These are phyloP conservation scores for Eristalinus aeneus DNA, from an alignment of 2,888 invertebrate species.

Conservation along the genomic window DNA sequence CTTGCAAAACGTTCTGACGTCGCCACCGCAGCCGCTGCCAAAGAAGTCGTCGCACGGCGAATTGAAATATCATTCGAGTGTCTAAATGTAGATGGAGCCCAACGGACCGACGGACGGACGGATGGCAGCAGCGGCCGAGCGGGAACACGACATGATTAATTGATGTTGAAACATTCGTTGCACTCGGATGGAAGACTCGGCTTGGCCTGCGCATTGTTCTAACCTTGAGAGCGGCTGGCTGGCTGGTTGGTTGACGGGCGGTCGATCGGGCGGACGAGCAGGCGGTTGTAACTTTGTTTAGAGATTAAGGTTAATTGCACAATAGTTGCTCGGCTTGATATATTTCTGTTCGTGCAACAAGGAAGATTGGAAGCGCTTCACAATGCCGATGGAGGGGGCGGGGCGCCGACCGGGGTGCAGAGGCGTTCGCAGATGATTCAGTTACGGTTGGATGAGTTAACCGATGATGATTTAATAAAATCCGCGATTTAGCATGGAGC, in stretches of 20 bases:
- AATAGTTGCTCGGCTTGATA: constrained; percentile 44
- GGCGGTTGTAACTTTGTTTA: constrained; percentile 52
- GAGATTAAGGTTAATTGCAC: constrained; percentile 70
- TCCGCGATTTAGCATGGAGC: constrained; percentile 21
- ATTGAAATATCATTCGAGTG: constrained; percentile 70
- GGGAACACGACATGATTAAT: constrained; percentile 67
- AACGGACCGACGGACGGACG: constrained; percentile 18
- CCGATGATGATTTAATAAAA: constrained; percentile 66
- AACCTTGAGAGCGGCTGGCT: constrained; percentile 43
- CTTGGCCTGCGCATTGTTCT: constrained; percentile 46
- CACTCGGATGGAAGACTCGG: constrained; percentile 33
- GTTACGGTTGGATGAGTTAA: constrained; percentile 33
- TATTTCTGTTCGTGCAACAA: constrained; percentile 64
- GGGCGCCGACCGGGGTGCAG: neutral
- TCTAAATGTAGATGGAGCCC: constrained; percentile 65
- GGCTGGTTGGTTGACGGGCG: neutral
- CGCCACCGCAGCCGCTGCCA: constrained; percentile 41
- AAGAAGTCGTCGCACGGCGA: constrained; percentile 67
- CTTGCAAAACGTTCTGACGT: constrained; percentile 60
- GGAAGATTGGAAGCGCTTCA: constrained; percentile 55
- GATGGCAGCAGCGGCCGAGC: constrained; percentile 35
- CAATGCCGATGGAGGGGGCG: neutral
- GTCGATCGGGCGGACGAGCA: neutral
- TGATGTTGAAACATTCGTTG: constrained; percentile 63
- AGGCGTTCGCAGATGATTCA: constrained; percentile 42